phyloP scores from a whole-genome alignment of 2,113 vertebrate species.

The Sinosuthora webbiana region DNA sequence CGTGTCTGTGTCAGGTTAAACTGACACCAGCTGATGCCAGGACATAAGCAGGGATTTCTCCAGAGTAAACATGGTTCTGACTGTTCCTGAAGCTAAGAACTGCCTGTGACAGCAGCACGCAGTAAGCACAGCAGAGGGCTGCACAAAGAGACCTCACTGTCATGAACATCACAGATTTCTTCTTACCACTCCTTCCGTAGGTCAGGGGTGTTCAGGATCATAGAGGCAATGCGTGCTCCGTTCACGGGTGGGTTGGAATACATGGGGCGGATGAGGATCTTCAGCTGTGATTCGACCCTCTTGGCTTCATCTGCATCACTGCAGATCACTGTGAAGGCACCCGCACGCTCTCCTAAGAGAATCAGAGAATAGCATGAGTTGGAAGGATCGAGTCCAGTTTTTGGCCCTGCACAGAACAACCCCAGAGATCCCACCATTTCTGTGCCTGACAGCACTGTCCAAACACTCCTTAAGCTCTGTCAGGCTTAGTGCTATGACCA shows the following conservation, averaged over 20 bases:
- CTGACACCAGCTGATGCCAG: not conserved
- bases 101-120: not conserved
- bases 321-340: conserved; percentile 92
- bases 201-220: conserved; percentile 89
- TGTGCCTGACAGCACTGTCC: not conserved
- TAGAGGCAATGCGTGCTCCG: conserved; percentile 89
- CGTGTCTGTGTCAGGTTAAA: not conserved
- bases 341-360: conserved; percentile 89
- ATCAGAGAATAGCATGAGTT: not conserved
- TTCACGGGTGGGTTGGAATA: conserved; percentile 97
- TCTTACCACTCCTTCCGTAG: conserved; percentile 89
- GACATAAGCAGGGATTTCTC: not conserved
- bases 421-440: not conserved
- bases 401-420: not conserved
- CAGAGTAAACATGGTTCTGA: not conserved
- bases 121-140: not conserved
- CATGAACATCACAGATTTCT: fast-evolving
- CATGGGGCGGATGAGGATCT: conserved; percentile 97
- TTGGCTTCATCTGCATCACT: conserved; percentile 90
- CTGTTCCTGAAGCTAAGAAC: not conserved
- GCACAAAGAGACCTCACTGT: not conserved
- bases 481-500: not conserved
- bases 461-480: not conserved
- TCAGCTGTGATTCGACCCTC: conserved; percentile 93
- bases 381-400: not conserved